Percentiles rank a stretch among this genome's conserved stretches.
phyloP scores from a whole-genome alignment of 2,797 vertebrate genomes.

The Notoglanidium macrostoma region DNA sequence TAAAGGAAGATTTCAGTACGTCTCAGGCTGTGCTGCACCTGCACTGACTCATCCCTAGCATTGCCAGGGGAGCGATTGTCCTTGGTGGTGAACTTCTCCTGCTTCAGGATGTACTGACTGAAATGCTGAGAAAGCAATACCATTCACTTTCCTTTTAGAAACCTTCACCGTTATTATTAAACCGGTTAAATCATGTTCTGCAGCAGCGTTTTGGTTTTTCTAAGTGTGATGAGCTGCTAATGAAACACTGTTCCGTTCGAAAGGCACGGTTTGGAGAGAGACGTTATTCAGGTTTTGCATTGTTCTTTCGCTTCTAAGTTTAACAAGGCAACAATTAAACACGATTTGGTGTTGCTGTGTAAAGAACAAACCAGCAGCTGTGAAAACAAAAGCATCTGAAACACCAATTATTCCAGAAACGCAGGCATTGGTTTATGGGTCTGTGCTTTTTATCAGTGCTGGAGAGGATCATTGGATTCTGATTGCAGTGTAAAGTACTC shows the following conservation, averaged over 20 bases:
- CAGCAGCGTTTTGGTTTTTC: not conserved
- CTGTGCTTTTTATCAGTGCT: not conserved
- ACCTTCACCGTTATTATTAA: not conserved
- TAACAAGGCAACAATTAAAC: conserved; percentile 7
- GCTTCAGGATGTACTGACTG: not conserved
- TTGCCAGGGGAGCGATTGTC: conserved; percentile 30
- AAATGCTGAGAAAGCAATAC: conserved; percentile 3
- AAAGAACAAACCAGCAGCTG: conserved; percentile 37
- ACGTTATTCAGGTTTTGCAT: not conserved
- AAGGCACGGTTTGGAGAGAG: not conserved
- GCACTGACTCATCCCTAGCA: conserved; percentile 17
- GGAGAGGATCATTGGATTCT: not conserved
- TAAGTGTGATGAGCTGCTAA: not conserved
- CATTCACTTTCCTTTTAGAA: not conserved
- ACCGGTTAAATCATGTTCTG: not conserved
- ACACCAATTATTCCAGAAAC: conserved; percentile 6
- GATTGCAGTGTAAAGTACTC: not conserved
- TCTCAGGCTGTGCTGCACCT: not conserved
- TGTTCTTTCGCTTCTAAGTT: not conserved
- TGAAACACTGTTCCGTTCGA: not conserved
- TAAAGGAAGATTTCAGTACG: not conserved
- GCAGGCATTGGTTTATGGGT: not conserved
- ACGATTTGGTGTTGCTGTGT: conserved; percentile 18
- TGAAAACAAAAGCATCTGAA: conserved; percentile 28
- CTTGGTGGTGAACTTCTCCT: not conserved